A percentile compares a stretch with the other conserved stretches of the same genome.
phyloP scores from a whole-genome alignment of 37 sponge, comb jelly and placozoan genomes.

The Beroe ovata region DNA sequence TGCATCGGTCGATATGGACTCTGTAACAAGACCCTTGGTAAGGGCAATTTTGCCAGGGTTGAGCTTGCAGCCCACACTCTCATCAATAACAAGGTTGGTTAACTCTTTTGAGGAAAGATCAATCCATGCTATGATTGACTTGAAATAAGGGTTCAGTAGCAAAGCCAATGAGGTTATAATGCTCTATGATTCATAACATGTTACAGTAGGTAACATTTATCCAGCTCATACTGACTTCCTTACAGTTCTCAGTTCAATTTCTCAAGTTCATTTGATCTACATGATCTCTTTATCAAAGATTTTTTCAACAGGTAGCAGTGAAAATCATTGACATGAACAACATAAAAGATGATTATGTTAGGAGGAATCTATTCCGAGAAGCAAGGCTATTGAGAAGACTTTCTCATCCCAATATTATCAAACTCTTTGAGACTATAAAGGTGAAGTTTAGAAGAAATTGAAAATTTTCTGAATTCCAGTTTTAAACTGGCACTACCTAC shows the following conservation, averaged over 20 bases:
- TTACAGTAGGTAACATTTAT: too few species aligned
- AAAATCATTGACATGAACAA: slow-evolving; percentile 95
- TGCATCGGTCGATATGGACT: slow-evolving; percentile 94
- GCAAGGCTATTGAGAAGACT: slow-evolving; percentile 87
- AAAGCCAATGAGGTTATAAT: too few species aligned
- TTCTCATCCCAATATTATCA: slow-evolving; percentile 94
- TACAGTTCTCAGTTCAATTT: too few species aligned
- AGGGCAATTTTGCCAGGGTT: slow-evolving; percentile 97
- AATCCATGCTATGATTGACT: too few species aligned
- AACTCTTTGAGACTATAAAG: slow-evolving; percentile 98
- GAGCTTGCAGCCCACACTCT: slow-evolving; percentile 89
- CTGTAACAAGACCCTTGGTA: slow-evolving; percentile 83
- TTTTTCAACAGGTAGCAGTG: slow-evolving; percentile 95
- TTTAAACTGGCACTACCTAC: too few species aligned
- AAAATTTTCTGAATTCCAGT: not conserved
- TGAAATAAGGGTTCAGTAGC: too few species aligned
- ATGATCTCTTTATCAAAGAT: too few species aligned
- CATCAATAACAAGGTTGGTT: slow-evolving; percentile 84
- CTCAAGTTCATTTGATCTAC: too few species aligned
- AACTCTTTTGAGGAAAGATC: too few species aligned
- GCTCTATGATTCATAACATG: too few species aligned
- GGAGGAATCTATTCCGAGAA: slow-evolving; percentile 90
- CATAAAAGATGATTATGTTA: slow-evolving; percentile 94
- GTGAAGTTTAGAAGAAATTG: slow-evolving; percentile 56
- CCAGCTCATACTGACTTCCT: too few species aligned